Evolutionary conservation across 2,797 vertebrate genomes (phyloP).

Genomic region (Enteromius argenteus): DNA sequence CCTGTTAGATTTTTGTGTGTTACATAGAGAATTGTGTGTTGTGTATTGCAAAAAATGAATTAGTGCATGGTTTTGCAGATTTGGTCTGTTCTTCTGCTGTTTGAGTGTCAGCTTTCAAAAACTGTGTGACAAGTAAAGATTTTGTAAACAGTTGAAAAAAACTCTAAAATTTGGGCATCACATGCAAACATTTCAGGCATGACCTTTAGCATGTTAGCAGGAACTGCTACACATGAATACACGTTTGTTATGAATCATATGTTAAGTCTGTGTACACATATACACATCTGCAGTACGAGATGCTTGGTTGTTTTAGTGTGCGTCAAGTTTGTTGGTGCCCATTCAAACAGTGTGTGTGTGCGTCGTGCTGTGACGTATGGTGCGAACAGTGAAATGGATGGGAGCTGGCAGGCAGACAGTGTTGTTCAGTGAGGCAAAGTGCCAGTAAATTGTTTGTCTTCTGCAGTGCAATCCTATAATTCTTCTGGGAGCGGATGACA

Average conservation of each 20-base stretch:
- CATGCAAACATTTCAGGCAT: not conserved
- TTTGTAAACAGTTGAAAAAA: too few relatives aligned
- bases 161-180: not conserved
- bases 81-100: too few relatives aligned
- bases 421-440: constrained; percentile 88
- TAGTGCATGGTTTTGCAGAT: too few relatives aligned
- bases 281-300: not conserved
- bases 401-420: constrained; percentile 83
- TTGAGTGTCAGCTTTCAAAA: too few relatives aligned
- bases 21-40: too few relatives aligned
- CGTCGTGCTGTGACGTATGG: constrained; percentile 63
- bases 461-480: constrained; percentile 85
- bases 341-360: constrained; percentile 20
- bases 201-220: constrained; percentile 6
- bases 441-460: constrained; percentile 91
- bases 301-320: constrained; percentile 28
- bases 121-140: too few relatives aligned
- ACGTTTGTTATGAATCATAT: not conserved
- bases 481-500: constrained; percentile 85
- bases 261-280: not conserved
- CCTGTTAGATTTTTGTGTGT: too few relatives aligned
- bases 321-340: constrained; percentile 69
- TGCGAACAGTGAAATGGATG: constrained; percentile 79
- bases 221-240: not conserved
- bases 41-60: too few relatives aligned